These are phyloP conservation scores for Anastrepha obliqua DNA, from an alignment of 1,140 invertebrate species.

Conservation along the genomic window DNA sequence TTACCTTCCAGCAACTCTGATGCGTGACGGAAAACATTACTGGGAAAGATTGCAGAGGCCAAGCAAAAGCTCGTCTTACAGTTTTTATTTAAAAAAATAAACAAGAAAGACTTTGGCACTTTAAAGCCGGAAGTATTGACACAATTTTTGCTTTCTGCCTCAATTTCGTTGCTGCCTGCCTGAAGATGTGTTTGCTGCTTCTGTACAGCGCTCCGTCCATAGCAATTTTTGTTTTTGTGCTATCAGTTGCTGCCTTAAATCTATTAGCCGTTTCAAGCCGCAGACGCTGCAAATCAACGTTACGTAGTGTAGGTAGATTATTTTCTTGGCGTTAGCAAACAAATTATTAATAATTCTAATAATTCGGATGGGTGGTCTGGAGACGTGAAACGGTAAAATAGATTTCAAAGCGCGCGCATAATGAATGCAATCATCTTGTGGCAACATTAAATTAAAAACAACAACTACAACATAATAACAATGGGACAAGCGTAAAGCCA, in stretches of 20 bases:
- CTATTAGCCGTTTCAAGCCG: background rate
- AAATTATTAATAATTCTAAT: slow-evolving; percentile 41
- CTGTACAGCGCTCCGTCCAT: background rate
- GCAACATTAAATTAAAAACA: background rate
- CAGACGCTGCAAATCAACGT: background rate
- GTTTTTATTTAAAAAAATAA: background rate
- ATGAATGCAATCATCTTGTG: background rate
- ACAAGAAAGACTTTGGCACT: background rate
- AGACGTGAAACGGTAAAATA: background rate
- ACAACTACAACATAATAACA: background rate
- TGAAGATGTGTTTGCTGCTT: background rate
- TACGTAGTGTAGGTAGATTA: background rate
- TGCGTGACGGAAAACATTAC: no score
- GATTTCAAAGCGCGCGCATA: background rate
- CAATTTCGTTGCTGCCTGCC: background rate
- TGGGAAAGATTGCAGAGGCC: background rate
- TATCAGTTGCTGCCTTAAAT: background rate
- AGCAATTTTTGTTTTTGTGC: background rate
- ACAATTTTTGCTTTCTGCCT: background rate
- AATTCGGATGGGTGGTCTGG: slow-evolving; percentile 26
- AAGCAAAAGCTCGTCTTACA: background rate
- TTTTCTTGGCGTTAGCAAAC: background rate
- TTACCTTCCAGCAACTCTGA: no score
- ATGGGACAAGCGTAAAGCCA: background rate
- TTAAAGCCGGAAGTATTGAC: background rate